Base-by-base conservation (phyloP, 2,113 vertebrate species). In the Atherinomorus stipes region DNA sequence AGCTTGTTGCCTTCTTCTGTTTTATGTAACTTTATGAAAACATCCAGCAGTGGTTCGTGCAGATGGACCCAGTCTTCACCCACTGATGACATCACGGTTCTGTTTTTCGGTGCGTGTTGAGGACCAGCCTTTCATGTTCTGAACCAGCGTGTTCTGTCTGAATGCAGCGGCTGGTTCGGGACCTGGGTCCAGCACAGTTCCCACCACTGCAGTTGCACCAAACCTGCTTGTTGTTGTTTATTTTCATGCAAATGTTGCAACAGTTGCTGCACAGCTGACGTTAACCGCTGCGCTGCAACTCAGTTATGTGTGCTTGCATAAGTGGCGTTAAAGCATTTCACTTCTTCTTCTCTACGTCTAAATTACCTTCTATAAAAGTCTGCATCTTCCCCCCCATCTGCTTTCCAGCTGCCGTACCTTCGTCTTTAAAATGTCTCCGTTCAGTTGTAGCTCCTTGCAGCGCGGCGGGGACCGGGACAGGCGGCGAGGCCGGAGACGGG, bases 361-460 rank as follows among this genome's bases (percentile, higher is more conserved):
- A 68, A 82, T 62, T 42, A 50, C 53, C 70, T 34, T 21, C 47
- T 28, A 22, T 60, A 21, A 37, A 65, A 21, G 65, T 50, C 42
- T 15, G 1, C 44, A 40, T 7, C 52, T 13, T 11, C 62, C 71
- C 49, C 40, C 58, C 58, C 58, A 64, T 66, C 45, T 57, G 34
- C 60, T 60, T 52, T 62, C 21, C 52, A 8, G 1, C 57, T 52
- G 51, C 6, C 7, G n/a, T 52, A 45, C n/a, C 0, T 11, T 18
- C 15, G 22, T 10, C 54, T 73, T 58, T 12, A 56, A 49, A 69
- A 15, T 72, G 74, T 74, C 62, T 77, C 68, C 23, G 74, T 71
- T 59, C 13, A 45, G 58, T 66, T 26, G 40, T 19, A 44, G 52
- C 40, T 37, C 63, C 78, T 58, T 76, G 61, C 52, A 1, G 22